phyloP scores from a whole-genome alignment of 2,888 invertebrate species.

The Platyscelio sp. region DNA sequence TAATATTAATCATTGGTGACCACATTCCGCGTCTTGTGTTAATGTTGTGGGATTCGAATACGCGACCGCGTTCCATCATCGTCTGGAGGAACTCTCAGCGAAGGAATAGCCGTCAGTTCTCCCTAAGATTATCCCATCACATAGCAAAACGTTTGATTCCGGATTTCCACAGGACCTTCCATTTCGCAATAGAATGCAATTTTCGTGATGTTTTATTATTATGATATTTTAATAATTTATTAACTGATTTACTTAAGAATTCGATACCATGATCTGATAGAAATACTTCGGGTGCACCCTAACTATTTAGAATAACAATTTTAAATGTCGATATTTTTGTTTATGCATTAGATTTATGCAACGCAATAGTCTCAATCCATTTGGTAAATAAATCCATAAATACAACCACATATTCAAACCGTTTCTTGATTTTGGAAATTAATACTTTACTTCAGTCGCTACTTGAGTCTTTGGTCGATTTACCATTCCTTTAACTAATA shows the following conservation, averaged over 20 bases:
- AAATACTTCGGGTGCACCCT: slow-evolving; percentile 36
- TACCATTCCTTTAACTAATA: slow-evolving; percentile 62
- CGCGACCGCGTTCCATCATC: too few species aligned
- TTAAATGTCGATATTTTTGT: slow-evolving; percentile 18
- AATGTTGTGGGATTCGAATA: too few species aligned
- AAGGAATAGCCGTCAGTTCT: too few species aligned
- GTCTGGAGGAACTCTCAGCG: too few species aligned
- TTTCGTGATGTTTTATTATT: neutral
- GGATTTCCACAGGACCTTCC: neutral
- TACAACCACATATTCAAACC: slow-evolving; percentile 17
- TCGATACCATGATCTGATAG: slow-evolving; percentile 47
- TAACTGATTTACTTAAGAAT: slow-evolving; percentile 17
- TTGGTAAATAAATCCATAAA: slow-evolving; percentile 26
- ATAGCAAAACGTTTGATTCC: too few species aligned
- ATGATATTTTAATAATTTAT: neutral
- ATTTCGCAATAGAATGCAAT: neutral
- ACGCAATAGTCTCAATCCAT: slow-evolving; percentile 28
- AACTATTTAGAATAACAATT: slow-evolving; percentile 45
- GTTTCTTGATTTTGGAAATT: slow-evolving; percentile 54
- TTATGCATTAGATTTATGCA: slow-evolving; percentile 27
- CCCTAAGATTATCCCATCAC: too few species aligned
- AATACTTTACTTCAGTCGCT: slow-evolving; percentile 75
- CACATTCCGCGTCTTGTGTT: too few species aligned
- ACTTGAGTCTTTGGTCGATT: slow-evolving; percentile 66
- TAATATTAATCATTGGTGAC: too few species aligned